These are phyloP conservation scores for Phocoena sinus DNA, from an alignment of 2,113 vertebrate species.

Conservation along the genomic window DNA sequence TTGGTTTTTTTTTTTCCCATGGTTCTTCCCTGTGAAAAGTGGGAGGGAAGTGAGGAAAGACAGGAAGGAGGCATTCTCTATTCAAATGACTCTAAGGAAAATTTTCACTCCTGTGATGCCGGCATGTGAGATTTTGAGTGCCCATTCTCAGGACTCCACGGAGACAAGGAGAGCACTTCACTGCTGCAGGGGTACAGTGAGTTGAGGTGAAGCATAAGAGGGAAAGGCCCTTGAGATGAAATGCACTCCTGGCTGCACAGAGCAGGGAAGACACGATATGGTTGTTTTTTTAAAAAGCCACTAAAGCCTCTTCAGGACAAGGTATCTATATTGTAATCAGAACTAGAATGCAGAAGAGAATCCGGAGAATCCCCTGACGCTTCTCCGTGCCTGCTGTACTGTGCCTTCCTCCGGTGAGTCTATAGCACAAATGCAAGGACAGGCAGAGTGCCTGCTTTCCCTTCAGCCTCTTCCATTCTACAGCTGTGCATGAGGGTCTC, in stretches of 20 bases:
- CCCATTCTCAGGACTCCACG: accelerated
- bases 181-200: not conserved
- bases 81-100: not conserved
- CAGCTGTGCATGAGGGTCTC: no score
- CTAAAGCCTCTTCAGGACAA: not conserved
- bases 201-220: accelerated
- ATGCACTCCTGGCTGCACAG: not conserved
- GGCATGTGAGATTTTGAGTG: no score
- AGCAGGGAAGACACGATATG: not conserved
- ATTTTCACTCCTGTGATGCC: no score
- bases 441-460: not conserved
- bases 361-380: accelerated
- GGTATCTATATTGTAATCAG: not conserved
- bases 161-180: not conserved
- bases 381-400: not conserved
- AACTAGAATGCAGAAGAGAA: not conserved
- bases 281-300: not conserved
- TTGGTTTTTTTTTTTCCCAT: no score
- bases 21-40: not conserved
- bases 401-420: not conserved
- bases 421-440: not conserved
- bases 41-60: not conserved
- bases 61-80: not conserved
- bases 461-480: not conserved
- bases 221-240: not conserved